phyloP scores from a whole-genome alignment of 2,113 vertebrate genomes.

The Thermophis baileyi region DNA sequence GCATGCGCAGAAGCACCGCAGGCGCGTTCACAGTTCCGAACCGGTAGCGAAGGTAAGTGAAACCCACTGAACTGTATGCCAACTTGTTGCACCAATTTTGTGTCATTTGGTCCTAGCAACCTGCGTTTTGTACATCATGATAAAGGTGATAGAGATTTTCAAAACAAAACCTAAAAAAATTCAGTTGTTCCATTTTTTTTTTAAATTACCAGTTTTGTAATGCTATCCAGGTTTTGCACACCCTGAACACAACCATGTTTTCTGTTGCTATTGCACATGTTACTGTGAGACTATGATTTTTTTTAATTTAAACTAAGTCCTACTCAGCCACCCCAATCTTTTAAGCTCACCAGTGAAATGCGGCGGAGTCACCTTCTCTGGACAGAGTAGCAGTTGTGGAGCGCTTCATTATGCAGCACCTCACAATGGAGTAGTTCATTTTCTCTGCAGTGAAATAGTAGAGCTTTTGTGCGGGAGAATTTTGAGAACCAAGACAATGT shows the following conservation, averaged over 20 bases:
- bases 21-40: too few species aligned
- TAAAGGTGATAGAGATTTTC: not conserved
- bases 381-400: slow-evolving; percentile 16
- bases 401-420: not conserved
- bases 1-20: too few species aligned
- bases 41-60: too few species aligned
- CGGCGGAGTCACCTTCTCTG: not conserved
- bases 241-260: not conserved
- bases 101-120: not conserved
- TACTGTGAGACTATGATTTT: not conserved
- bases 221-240: not conserved
- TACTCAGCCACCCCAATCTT: not conserved
- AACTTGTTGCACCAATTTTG: not conserved
- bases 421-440: slow-evolving; percentile 16
- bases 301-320: not conserved
- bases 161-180: not conserved
- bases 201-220: not conserved
- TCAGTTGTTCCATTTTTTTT: not conserved
- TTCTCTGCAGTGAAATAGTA: not conserved
- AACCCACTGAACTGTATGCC: too few species aligned
- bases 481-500: slow-evolving; percentile 1
- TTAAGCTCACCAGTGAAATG: not conserved
- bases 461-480: not conserved
- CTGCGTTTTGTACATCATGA: not conserved
- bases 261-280: not conserved